These are phyloP conservation scores for Diorhabda carinulata DNA, from an alignment of 1,140 invertebrate species.

Conservation along the genomic window DNA sequence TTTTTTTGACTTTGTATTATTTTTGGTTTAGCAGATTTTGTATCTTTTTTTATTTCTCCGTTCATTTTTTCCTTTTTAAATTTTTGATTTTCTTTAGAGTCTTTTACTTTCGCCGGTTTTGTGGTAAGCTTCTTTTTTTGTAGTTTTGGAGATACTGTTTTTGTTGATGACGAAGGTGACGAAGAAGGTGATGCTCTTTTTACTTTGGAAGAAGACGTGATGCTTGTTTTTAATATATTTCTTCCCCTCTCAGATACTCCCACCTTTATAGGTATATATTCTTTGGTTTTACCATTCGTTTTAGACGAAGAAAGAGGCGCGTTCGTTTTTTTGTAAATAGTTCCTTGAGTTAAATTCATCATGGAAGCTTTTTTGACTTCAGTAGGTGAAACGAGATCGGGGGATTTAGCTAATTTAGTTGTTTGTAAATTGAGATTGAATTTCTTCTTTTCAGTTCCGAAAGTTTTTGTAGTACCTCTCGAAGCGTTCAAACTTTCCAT, in stretches of 20 bases:
- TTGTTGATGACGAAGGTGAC: slow-evolving; percentile 24
- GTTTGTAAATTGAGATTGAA: slow-evolving; percentile 28
- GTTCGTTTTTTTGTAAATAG: slow-evolving; percentile 47
- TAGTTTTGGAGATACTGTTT: slow-evolving; percentile 30
- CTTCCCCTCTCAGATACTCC: slow-evolving; percentile 51
- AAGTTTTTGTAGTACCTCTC: slow-evolving; percentile 47
- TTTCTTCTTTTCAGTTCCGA: slow-evolving; percentile 44
- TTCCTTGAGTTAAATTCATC: slow-evolving; percentile 35
- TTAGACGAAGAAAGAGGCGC: slow-evolving; percentile 45
- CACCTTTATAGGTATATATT: slow-evolving; percentile 49
- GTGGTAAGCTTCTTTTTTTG: slow-evolving; percentile 19
- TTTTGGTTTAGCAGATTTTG: slow-evolving; percentile 34
- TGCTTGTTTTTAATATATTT: slow-evolving; percentile 40
- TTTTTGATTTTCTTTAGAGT: slow-evolving; percentile 28
- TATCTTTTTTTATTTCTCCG: slow-evolving; percentile 38
- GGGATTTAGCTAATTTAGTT: slow-evolving; percentile 48
- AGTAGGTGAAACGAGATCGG: slow-evolving; percentile 56
- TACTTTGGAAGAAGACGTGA: slow-evolving; percentile 18
- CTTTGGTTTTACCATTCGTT: slow-evolving; percentile 45
- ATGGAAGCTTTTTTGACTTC: slow-evolving; percentile 58
- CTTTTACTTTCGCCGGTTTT: slow-evolving; percentile 6
- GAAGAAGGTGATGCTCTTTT: slow-evolving; percentile 31
- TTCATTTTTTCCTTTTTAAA: slow-evolving; percentile 42
- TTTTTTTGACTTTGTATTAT: slow-evolving; percentile 35
- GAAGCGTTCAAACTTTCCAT: slow-evolving; percentile 26